Conservation (phyloP, 2,797 vertebrate genomes). For the Scleropages formosus region DNA sequence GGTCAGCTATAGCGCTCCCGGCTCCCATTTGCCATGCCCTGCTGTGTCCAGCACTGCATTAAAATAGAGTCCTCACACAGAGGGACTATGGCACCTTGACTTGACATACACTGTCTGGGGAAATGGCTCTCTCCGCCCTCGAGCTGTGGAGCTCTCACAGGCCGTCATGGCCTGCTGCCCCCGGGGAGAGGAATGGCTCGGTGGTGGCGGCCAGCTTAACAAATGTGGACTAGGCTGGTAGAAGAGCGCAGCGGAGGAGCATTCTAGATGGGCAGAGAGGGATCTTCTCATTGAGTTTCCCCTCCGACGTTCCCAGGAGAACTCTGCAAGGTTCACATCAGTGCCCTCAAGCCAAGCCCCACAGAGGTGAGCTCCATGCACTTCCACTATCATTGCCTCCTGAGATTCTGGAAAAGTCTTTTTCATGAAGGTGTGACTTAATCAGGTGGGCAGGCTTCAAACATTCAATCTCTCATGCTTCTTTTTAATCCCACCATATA, state of each 20-base stretch:
- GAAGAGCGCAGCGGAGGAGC: background rate
- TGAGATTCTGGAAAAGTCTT: conserved; percentile 1
- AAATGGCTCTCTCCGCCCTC: conserved; percentile 59
- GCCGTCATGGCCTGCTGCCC: conserved; percentile 62
- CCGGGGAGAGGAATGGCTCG: background rate
- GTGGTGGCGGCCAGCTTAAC: background rate
- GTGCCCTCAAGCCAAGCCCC: too few species aligned
- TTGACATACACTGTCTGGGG: conserved; percentile 68
- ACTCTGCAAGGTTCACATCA: background rate
- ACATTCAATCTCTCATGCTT: background rate
- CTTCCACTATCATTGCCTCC: background rate
- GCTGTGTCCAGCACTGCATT: conserved; percentile 42
- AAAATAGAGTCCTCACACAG: conserved; percentile 71
- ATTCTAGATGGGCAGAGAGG: background rate
- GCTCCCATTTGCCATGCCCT: too few species aligned
- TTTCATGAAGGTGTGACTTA: background rate
- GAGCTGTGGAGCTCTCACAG: conserved; percentile 33
- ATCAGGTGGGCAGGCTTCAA: background rate
- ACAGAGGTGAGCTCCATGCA: background rate
- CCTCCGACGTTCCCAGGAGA: background rate
- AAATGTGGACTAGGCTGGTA: background rate
- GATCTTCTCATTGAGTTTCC: background rate
- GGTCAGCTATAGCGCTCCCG: too few species aligned
- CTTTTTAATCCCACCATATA: conserved; percentile 12
- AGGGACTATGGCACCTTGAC: conserved; percentile 60